Percentiles rank a stretch among this genome's conserved stretches.
These are phyloP conservation scores for Neocrepidodera transversa DNA, from an alignment of 2,888 invertebrate species.

Conservation along the genomic window DNA sequence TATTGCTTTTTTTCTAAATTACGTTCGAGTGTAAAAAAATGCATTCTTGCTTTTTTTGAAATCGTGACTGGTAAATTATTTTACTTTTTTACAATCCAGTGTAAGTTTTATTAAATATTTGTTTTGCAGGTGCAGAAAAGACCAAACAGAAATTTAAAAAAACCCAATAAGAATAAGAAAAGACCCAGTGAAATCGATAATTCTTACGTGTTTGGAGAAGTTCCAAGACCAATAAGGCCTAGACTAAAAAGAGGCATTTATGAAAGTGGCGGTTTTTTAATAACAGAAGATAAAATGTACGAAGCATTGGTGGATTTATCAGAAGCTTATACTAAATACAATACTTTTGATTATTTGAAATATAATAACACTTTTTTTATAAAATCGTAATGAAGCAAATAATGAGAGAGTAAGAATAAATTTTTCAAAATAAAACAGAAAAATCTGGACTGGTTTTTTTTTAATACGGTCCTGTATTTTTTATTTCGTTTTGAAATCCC, in stretches of 20 bases:
- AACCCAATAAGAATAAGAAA: slow-evolving; percentile 13
- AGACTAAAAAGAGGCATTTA: slow-evolving; percentile 47
- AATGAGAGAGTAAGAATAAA: too few relatives aligned
- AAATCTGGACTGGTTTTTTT: too few relatives aligned
- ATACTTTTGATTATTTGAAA: slow-evolving; percentile 53
- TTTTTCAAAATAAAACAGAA: too few relatives aligned
- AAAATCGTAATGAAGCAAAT: too few relatives aligned
- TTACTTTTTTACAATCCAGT: too few relatives aligned
- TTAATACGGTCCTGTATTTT: too few relatives aligned
- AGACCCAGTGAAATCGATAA: neutral
- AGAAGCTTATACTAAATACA: slow-evolving; percentile 65
- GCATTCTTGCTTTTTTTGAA: too few relatives aligned
- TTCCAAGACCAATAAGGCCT: slow-evolving; percentile 24
- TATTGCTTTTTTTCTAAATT: too few relatives aligned
- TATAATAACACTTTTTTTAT: slow-evolving; percentile 39
- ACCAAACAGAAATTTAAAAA: slow-evolving; percentile 15
- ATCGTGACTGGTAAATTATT: too few relatives aligned
- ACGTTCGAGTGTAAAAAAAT: too few relatives aligned
- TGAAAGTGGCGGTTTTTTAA: slow-evolving; percentile 50
- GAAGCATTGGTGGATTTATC: slow-evolving; percentile 63
- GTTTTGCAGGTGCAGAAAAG: slow-evolving; percentile 16
- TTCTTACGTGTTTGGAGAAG: neutral
- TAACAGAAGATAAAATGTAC: slow-evolving; percentile 61
- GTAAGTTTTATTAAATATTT: neutral
- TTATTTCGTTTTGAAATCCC: too few relatives aligned